A percentile compares a stretch with the other conserved stretches of the same genome.
These are phyloP conservation scores for Spodoptera exigua DNA, from an alignment of 2,888 invertebrate species.

Conservation along the genomic window DNA sequence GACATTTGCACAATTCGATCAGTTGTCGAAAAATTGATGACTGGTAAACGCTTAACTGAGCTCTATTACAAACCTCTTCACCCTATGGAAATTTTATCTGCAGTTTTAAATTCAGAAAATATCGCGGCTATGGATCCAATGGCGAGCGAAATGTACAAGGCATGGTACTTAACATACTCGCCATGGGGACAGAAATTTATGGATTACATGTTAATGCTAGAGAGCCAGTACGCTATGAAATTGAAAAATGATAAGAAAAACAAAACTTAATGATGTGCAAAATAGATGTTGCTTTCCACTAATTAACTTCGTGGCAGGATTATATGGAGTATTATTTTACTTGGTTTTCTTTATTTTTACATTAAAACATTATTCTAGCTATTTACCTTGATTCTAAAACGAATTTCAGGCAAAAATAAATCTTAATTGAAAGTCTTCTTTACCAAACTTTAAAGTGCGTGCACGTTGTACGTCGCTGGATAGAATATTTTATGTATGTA, in stretches of 20 bases:
- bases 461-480: too few relatives aligned
- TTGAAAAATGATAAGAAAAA: constrained; percentile 79
- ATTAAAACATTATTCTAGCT: too few relatives aligned
- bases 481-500: too few relatives aligned
- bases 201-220: constrained; percentile 75
- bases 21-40: constrained; percentile 80
- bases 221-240: constrained; percentile 73
- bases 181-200: constrained; percentile 73
- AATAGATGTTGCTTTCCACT: not conserved
- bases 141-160: constrained; percentile 82
- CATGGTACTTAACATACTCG: constrained; percentile 84
- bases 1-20: constrained; percentile 85
- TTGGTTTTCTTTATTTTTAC: too few relatives aligned
- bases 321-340: too few relatives aligned
- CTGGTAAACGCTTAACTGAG: constrained; percentile 84
- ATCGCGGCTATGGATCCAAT: constrained; percentile 76
- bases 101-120: constrained; percentile 73
- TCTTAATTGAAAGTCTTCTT: too few relatives aligned
- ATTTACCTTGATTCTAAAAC: too few relatives aligned
- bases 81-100: constrained; percentile 85
- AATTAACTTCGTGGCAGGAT: too few relatives aligned
- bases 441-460: too few relatives aligned
- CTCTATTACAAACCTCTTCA: constrained; percentile 86
- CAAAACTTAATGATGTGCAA: not conserved
- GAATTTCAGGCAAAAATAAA: too few relatives aligned